Evolutionary conservation across 2,888 invertebrate genomes (phyloP).

Genomic region (Cantharis flavilabris): DNA sequence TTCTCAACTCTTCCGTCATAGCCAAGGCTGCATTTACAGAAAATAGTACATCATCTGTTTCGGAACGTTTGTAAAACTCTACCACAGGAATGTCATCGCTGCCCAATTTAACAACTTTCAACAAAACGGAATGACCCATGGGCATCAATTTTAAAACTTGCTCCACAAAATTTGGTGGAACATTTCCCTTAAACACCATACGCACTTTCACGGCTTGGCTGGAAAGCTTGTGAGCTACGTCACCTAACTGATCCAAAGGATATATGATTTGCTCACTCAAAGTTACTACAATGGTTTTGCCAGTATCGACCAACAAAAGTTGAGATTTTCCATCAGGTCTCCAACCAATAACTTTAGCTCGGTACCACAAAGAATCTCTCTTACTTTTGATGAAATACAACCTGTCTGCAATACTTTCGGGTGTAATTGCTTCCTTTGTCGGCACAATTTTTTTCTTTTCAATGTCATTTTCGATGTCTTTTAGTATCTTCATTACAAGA

Average conservation of each 20-base stretch:
- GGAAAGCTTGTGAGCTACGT: conserved; percentile 53
- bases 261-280: conserved; percentile 51
- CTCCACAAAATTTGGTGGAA: conserved; percentile 49
- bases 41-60: conserved; percentile 65
- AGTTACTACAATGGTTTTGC: conserved; percentile 55
- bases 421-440: conserved; percentile 30
- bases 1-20: conserved; percentile 58
- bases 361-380: conserved; percentile 54
- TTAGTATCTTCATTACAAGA: conserved; percentile 44
- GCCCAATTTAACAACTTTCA: conserved; percentile 51
- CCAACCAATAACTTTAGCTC: conserved; percentile 56
- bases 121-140: conserved; percentile 63
- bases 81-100: conserved; percentile 58
- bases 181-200: conserved; percentile 40
- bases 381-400: conserved; percentile 58
- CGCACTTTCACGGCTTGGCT: conserved; percentile 52
- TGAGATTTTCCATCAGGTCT: conserved; percentile 53
- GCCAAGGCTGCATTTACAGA: conserved; percentile 73
- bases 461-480: conserved; percentile 41
- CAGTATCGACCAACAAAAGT: conserved; percentile 62
- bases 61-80: conserved; percentile 71
- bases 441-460: conserved; percentile 28
- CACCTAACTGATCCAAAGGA: conserved; percentile 56
- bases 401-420: conserved; percentile 49
- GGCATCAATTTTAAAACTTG: conserved; percentile 56